Conservation (phyloP, 2,113 vertebrate genomes). For the Gulo gulo region DNA sequence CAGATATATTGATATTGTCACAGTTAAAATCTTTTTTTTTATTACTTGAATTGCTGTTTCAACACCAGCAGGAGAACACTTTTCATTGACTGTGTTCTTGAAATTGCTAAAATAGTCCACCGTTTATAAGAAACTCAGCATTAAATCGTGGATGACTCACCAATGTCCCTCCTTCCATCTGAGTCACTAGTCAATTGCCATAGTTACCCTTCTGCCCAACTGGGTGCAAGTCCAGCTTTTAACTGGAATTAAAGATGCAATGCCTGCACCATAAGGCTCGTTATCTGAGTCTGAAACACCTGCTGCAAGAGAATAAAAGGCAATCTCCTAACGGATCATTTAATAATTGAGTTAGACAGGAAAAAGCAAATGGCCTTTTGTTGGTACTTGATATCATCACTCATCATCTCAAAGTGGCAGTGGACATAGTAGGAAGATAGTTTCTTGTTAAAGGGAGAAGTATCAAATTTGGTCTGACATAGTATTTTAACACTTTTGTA, state of each 20-base stretch:
- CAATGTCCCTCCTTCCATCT: background rate
- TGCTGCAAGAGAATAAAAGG: slow-evolving; percentile 38
- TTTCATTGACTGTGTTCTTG: background rate
- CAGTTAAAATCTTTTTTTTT: background rate
- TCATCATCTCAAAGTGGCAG: slow-evolving; percentile 27
- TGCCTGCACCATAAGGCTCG: background rate
- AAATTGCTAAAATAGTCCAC: background rate
- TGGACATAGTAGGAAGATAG: background rate
- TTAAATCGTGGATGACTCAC: slow-evolving; percentile 25
- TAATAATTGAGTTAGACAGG: slow-evolving; percentile 28
- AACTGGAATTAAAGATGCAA: slow-evolving; percentile 37
- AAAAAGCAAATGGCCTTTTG: background rate
- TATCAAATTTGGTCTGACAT: background rate
- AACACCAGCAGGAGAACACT: background rate
- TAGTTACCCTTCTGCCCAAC: background rate
- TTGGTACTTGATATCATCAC: background rate
- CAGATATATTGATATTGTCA: background rate
- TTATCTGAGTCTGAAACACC: slow-evolving; percentile 23
- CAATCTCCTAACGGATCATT: slow-evolving; percentile 38
- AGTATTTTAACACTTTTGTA: background rate
- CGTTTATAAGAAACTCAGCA: background rate
- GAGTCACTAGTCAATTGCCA: slow-evolving; percentile 37
- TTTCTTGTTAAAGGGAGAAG: background rate
- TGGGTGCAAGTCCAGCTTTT: slow-evolving; percentile 35
- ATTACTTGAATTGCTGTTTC: background rate